Percentiles rank a stretch among this genome's conserved stretches.
phyloP scores from a whole-genome alignment of 2,113 vertebrate genomes.

The Elgaria multicarinata region DNA sequence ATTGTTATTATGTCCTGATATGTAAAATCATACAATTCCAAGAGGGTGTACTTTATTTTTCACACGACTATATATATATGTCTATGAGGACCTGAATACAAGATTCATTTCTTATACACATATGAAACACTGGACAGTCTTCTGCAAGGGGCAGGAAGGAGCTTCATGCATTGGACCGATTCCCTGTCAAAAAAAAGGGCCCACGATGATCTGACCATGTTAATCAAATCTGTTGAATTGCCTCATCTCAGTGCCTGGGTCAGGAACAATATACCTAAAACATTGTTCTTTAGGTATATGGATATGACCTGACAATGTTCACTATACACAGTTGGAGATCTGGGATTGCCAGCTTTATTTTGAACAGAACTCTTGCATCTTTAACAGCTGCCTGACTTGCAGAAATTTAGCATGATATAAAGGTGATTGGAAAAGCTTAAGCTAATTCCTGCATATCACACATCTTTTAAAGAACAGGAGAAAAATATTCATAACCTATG shows the following conservation, averaged over 20 bases:
- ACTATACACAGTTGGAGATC: neutral
- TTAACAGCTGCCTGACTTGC: neutral
- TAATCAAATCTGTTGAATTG: neutral
- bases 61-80: too few relatives aligned
- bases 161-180: too few relatives aligned
- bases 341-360: neutral
- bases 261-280: neutral
- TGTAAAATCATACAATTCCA: too few relatives aligned
- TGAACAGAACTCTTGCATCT: neutral
- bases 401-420: neutral
- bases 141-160: neutral
- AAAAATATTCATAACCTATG: neutral
- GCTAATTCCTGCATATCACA: neutral
- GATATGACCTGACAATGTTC: neutral
- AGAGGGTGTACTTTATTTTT: too few relatives aligned
- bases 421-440: too few relatives aligned
- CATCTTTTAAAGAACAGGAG: neutral
- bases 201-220: neutral
- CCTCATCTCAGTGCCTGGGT: neutral
- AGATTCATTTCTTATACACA: too few relatives aligned
- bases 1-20: too few relatives aligned
- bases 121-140: neutral
- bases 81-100: neutral
- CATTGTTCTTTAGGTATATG: neutral
- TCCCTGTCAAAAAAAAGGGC: neutral